Conservation (phyloP, 2,797 vertebrate genomes). For the Peromyscus aztecus region DNA sequence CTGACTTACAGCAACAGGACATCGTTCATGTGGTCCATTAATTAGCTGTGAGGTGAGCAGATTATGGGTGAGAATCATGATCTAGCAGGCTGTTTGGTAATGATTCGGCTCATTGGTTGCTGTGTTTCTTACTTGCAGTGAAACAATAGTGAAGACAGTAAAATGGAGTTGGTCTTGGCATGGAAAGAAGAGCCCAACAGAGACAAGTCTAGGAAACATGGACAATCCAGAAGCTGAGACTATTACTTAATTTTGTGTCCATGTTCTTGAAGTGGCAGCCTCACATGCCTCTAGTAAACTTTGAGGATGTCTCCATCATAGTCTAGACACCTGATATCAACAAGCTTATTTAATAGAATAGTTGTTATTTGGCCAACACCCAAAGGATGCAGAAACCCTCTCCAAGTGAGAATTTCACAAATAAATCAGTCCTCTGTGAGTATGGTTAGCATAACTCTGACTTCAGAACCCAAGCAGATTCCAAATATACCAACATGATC, state of each 20-base stretch:
- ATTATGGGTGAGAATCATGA: neutral
- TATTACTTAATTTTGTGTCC: neutral
- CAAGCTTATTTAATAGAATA: neutral
- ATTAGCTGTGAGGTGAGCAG: neutral
- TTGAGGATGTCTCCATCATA: neutral
- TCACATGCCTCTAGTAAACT: neutral
- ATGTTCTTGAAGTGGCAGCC: neutral
- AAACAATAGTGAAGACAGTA: neutral
- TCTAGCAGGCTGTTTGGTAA: neutral
- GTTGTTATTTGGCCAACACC: neutral
- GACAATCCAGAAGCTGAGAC: neutral
- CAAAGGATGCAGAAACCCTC: neutral
- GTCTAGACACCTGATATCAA: neutral
- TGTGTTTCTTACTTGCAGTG: neutral
- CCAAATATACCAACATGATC: neutral
- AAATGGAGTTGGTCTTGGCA: neutral
- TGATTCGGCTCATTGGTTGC: neutral
- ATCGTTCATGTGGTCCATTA: neutral
- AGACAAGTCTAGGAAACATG: neutral
- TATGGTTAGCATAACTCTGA: neutral
- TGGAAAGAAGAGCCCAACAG: neutral
- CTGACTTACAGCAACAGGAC: neutral
- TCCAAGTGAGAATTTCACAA: neutral
- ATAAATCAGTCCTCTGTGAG: neutral
- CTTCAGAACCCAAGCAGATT: neutral